Evolutionary conservation across 2,797 vertebrate genomes (phyloP), one percentile per base, ranked within the genome.

Genomic region (Pantherophis vulpinus): DNA sequence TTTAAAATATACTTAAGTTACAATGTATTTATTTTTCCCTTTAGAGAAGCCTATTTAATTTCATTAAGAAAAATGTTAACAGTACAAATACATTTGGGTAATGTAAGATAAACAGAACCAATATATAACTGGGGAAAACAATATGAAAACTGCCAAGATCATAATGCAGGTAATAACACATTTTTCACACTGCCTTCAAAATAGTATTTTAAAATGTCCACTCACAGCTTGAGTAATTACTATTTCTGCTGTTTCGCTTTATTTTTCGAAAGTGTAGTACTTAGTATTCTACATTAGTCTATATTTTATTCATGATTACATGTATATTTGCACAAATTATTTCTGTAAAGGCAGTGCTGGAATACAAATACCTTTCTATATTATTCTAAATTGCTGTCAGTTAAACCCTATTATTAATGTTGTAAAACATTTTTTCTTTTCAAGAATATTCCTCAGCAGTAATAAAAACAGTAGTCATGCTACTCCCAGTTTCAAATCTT

Each of bases 391-490:
- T 97, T 96, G 93, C 88, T 91, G 60, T 91, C 92, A 96, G 96
- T 96, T 96, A 97, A 96, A 94, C 91, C 91, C 90, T 96, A 95
- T 95, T 95, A 95, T 94, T 92, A 95, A 95, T 94, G 96, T 95
- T 96, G 51, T 88, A 32, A 95, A 96, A 96, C 94, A 97, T 96
- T 91, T 56, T 79, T 60, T 56, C 86, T 91, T 23, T 93, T 23
- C 8, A 55, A 10, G 47, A 88, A 59, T 66, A 18, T 47, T 27
- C 58, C 56, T 56, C 18, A 91, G 16, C 55, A 37, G 16, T 74
- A 79, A 32, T 60, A 88, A 88, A n/a, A 83, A 20, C 14, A 42
- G n/a, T 37, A 74, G 11, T 32, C 37, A 12, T 74, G 37, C n/a
- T 87, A 27, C 18, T 47, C 4, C 61, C 37, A 91, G 4, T 88